Evolutionary conservation across 2,797 vertebrate species (phyloP), one percentile per base, ranked within the genome.

Genomic region (Tapirus indicus): DNA sequence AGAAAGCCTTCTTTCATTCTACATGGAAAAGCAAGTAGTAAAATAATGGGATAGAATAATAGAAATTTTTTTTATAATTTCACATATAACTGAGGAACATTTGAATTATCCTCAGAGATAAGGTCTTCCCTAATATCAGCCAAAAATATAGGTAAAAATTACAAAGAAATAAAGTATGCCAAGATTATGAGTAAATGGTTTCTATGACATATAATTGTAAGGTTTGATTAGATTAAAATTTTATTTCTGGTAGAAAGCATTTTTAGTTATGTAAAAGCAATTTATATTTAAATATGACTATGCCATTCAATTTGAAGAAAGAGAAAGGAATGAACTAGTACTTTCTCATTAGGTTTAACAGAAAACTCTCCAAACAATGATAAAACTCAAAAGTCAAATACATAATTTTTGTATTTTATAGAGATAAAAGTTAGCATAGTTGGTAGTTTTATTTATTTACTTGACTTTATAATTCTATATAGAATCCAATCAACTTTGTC

Each of bases 291-390:
- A 94, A 90, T 82, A 66, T 27, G 0, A 20, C 6, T n/a, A 6
- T 97, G 38, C 21, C 21, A 74, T 60, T 78, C 2, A 96, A 75
- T 95, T 95, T 60, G 94, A 94, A 74, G 8, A 86, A 72, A 97
- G 91, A 82, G 32, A 74, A 84, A 89, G 32, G 56, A 82, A 21
- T 20, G 92, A 97, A 95, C 52, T 14, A 68, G 18, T 52, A 52
- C 6, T 92, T 95, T 85, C 35, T 95, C 47, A 88, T 91, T 97
- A 93, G 62, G 4, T 44, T 97, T 97, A 96, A 66, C 20, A 69
- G 88, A 71, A 96, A 94, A 44, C 13, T 83, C 13, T 58, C 38
- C 25, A 89, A 69, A 84, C 35, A 96, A 83, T 85, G 6, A 62
- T 71, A 54, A 72, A 82, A 87, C 68, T 62, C 44, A 87, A 93